Evolutionary conservation across 2,113 vertebrate species (phyloP).

Genomic region (Neofelis nebulosa): DNA sequence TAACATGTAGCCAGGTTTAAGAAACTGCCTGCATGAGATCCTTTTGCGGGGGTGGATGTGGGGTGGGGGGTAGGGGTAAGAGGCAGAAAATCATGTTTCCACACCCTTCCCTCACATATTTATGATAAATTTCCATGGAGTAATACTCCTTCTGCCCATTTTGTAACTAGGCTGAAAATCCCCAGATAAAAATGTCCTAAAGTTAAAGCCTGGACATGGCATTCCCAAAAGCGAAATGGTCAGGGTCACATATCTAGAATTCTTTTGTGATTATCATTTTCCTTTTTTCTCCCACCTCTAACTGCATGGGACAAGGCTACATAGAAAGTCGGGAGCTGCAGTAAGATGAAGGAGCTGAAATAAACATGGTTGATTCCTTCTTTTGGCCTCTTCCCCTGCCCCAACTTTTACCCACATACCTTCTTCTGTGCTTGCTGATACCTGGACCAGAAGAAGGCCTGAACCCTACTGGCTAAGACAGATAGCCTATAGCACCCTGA

Average conservation of each 20-base stretch:
- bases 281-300: neutral
- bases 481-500: neutral
- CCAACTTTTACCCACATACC: neutral
- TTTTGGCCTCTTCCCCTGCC: neutral
- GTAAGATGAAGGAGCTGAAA: neutral
- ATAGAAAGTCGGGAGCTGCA: neutral
- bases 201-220: neutral
- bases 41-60: neutral
- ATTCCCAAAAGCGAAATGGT: neutral
- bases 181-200: neutral
- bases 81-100: neutral
- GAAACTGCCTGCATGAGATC: neutral
- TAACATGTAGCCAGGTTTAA: neutral
- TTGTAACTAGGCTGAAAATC: slow-evolving; percentile 3
- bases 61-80: rapidly evolving
- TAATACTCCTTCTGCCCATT: neutral
- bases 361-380: neutral
- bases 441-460: neutral
- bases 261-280: neutral
- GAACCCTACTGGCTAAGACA: neutral
- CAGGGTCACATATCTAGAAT: neutral
- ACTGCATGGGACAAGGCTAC: neutral
- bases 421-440: neutral
- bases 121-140: neutral
- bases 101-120: neutral